phyloP scores from a whole-genome alignment of 2,888 invertebrate species.

The Nomada lathburiana region DNA sequence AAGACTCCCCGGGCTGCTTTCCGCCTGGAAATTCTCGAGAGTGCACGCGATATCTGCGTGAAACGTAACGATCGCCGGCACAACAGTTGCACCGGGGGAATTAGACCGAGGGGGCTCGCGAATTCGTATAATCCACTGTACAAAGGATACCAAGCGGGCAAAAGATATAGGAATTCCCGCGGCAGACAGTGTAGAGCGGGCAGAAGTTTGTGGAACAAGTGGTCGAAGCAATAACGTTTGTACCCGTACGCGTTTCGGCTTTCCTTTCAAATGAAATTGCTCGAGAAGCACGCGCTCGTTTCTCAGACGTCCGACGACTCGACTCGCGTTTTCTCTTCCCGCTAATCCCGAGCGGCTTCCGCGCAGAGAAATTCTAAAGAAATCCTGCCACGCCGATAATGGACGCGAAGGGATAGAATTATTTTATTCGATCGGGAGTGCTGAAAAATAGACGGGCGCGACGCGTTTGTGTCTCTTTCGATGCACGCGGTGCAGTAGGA shows the following conservation, averaged over 20 bases:
- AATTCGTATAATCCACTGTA: neutral
- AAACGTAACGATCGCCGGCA: slow-evolving; percentile 15
- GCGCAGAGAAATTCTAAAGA: neutral
- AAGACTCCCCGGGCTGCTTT: neutral
- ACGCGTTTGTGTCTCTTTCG: too few species aligned
- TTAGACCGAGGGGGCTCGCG: neutral
- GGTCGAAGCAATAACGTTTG: neutral
- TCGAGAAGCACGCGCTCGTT: neutral
- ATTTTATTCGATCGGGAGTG: too few species aligned
- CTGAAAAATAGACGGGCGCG: too few species aligned
- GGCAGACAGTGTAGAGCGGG: neutral
- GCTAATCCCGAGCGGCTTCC: neutral
- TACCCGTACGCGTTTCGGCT: neutral
- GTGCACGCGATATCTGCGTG: neutral
- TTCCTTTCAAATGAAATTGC: neutral
- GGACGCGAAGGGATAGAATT: too few species aligned
- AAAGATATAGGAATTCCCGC: neutral
- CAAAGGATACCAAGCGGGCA: neutral
- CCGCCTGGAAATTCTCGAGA: slow-evolving; percentile 3
- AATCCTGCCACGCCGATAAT: too few species aligned
- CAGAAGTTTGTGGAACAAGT: neutral
- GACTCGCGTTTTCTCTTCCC: neutral
- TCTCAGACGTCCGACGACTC: neutral
- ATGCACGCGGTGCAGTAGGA: too few species aligned
- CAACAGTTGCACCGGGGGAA: slow-evolving; percentile 1